Base-by-base conservation (phyloP, 2,888 invertebrate species). In the Eudemis profundana region DNA sequence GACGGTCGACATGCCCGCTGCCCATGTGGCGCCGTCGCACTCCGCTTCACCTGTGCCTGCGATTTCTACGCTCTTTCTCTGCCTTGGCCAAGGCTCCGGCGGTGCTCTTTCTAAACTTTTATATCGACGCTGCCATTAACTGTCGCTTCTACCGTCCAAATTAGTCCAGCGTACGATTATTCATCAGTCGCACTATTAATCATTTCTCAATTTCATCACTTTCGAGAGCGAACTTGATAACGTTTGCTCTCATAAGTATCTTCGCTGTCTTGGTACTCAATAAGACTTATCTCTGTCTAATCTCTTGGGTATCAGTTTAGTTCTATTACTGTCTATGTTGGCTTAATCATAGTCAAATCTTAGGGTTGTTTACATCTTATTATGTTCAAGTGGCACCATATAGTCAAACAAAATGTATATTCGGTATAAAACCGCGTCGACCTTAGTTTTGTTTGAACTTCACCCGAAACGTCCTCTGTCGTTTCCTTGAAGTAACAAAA, bases 1-100 rank as follows among this genome's bases (percentile, higher is more conserved):
- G 89, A 87, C 82, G 85, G 87, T 87, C 88, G 90, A 84, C 81
- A 87, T 88, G 90, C 81, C 86, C 78, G 68, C 76, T 86, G 87
- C 70, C 78, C 85, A 86, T 83, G 83, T 85, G 78, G 83, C 76
- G 76, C 83, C 82, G 87, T 87, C 87, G 85, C 88, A 88, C 86
- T 85, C 75, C 81, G 88, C 84, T 88, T 85, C 85, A 83, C 86
- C 79, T 74, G 78, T 79, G 82, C 79, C 72, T 75, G 78, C 84
- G 85, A 85, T 86, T 86, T 86, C 86, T 85, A 85, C 78, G 72
- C 74, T 76, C 83, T 85, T 81, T 73, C 76, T 79, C 76, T 78
- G 79, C 79, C 78, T 79, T 78, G 74, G 75, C 61, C 70, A 72
- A 75, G 66, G 69, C 70, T 63, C 69, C 67, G 59, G 69, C 69